Conservation (phyloP, 1,140 invertebrate species). For the Saccostrea echinata region DNA sequence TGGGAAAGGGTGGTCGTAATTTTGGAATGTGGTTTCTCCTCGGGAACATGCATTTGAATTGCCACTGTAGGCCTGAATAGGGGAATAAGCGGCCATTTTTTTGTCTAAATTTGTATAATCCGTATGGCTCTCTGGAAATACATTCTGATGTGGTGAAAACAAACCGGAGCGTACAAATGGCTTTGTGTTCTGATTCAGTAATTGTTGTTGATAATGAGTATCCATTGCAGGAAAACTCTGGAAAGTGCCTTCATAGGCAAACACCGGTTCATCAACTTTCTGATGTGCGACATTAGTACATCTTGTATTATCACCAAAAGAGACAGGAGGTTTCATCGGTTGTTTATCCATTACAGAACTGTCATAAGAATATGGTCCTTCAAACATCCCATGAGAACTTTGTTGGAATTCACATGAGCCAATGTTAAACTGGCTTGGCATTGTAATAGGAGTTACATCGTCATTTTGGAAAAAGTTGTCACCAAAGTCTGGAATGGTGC, state of each 20-base stretch:
- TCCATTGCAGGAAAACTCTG: slow-evolving; percentile 56
- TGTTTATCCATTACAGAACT: slow-evolving; percentile 68
- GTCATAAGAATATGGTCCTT: slow-evolving; percentile 37
- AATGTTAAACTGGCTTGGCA: slow-evolving; percentile 30
- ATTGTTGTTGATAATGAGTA: slow-evolving; percentile 50
- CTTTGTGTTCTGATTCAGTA: slow-evolving; percentile 43
- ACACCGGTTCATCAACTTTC: slow-evolving; percentile 45
- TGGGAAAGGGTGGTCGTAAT: slow-evolving; percentile 36
- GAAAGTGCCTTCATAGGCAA: slow-evolving; percentile 64
- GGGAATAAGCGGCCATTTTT: slow-evolving; percentile 55
- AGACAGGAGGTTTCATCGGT: slow-evolving; percentile 59
- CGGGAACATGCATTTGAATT: slow-evolving; percentile 46
- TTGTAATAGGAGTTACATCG: slow-evolving; percentile 37
- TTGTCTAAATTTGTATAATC: slow-evolving; percentile 58
- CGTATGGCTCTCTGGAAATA: slow-evolving; percentile 50
- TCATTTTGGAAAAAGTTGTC: slow-evolving; percentile 40
- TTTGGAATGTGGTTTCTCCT: slow-evolving; percentile 40
- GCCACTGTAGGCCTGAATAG: slow-evolving; percentile 50
- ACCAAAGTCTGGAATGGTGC: slow-evolving; percentile 41
- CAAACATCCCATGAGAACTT: slow-evolving; percentile 39
- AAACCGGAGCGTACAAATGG: slow-evolving; percentile 32
- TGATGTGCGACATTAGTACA: slow-evolving; percentile 47
- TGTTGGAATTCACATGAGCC: slow-evolving; percentile 32
- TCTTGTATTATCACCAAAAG: slow-evolving; percentile 55
- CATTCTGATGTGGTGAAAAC: slow-evolving; percentile 51